A percentile compares a stretch with the other conserved stretches of the same genome.
Evolutionary conservation across 2,888 invertebrate genomes (phyloP).

Genomic region (Eurytoma adleriae): DNA sequence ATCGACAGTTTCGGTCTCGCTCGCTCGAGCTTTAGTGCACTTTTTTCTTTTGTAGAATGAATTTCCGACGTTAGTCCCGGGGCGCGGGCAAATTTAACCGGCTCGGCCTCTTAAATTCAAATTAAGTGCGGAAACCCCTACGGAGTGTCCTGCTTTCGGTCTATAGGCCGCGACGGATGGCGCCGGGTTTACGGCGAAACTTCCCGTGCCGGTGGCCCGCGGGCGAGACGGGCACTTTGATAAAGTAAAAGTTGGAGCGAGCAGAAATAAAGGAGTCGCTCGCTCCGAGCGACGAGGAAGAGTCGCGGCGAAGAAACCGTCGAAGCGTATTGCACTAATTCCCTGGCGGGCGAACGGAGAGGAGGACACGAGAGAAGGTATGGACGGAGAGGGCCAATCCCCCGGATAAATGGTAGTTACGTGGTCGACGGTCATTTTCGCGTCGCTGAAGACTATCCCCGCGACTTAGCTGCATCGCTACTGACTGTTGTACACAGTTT

Average conservation of each 20-base stretch:
- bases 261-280: slow-evolving; percentile 16
- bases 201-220: neutral
- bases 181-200: neutral
- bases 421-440: slow-evolving; percentile 60
- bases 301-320: neutral
- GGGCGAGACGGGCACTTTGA: neutral
- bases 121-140: neutral
- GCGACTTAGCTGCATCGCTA: too few species aligned
- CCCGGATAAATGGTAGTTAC: slow-evolving; percentile 61
- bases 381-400: slow-evolving; percentile 65
- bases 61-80: too few species aligned
- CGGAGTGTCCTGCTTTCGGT: neutral
- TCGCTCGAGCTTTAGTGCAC: too few species aligned
- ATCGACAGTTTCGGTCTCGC: too few species aligned
- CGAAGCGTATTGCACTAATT: slow-evolving; percentile 3
- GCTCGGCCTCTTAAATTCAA: neutral
- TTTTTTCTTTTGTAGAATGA: too few species aligned
- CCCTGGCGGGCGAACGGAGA: slow-evolving; percentile 4
- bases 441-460: slow-evolving; percentile 44
- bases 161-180: neutral
- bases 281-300: neutral
- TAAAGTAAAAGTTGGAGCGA: slow-evolving; percentile 4
- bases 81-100: too few species aligned
- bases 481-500: too few species aligned
- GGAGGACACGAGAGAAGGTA: neutral